Conservation (phyloP, 2,888 invertebrate genomes). For the Mythimna vitellina region DNA sequence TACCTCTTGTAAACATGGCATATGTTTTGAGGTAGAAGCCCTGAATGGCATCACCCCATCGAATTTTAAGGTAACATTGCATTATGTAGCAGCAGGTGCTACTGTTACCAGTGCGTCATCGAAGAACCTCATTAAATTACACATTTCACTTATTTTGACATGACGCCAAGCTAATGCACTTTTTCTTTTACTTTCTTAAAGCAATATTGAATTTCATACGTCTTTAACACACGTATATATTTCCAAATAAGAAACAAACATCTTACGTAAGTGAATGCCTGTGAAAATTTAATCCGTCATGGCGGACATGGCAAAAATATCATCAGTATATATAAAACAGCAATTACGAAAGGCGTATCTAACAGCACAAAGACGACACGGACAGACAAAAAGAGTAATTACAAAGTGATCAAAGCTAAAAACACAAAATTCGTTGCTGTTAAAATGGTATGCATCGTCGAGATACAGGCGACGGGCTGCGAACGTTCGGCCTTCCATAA, state of each 20-base stretch:
- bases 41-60: constrained; percentile 1
- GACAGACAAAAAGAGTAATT: constrained; percentile 53
- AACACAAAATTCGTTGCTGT: constrained; percentile 45
- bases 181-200: constrained; percentile 21
- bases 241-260: constrained; percentile 32
- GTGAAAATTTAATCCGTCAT: constrained; percentile 45
- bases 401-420: constrained; percentile 54
- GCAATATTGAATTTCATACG: constrained; percentile 21
- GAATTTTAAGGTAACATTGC: constrained; percentile 24
- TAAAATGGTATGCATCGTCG: constrained; percentile 51
- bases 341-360: constrained; percentile 47
- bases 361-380: constrained; percentile 52
- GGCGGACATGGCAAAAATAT: constrained; percentile 45
- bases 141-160: constrained; percentile 41
- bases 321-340: constrained; percentile 41
- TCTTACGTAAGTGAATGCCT: constrained; percentile 34
- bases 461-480: constrained; percentile 27
- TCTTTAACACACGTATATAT: background rate
- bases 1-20: background rate
- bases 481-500: constrained; percentile 64
- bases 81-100: constrained; percentile 40
- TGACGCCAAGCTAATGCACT: constrained; percentile 32
- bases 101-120: constrained; percentile 27
- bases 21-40: constrained; percentile 17
- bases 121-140: constrained; percentile 39